A percentile compares a stretch with the other conserved stretches of the same genome.
Evolutionary conservation across 2,113 vertebrate genomes (phyloP).

Genomic region (Climacteris rufus): DNA sequence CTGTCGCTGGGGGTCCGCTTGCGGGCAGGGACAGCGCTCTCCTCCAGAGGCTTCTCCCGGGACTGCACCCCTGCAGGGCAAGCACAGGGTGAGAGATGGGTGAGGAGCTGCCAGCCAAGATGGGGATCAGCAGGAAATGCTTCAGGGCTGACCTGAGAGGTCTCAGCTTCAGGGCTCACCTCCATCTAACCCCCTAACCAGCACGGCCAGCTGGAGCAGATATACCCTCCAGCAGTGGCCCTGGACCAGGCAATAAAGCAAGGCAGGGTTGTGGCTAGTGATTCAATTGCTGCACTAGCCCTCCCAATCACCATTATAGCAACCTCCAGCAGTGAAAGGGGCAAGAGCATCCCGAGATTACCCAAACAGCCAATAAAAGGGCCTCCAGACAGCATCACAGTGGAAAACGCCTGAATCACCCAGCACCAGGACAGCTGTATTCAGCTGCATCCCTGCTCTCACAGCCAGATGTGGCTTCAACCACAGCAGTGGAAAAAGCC

Average conservation of each 20-base stretch:
- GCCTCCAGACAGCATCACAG: fast-evolving
- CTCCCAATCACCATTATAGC: not conserved
- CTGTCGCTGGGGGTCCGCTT: conserved; percentile 81
- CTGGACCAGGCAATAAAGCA: not conserved
- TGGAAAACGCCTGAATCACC: not conserved
- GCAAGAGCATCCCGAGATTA: not conserved
- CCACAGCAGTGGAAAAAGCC: conserved; percentile 45
- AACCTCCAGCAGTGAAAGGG: not conserved
- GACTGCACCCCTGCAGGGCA: conserved; percentile 80
- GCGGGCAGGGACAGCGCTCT: conserved; percentile 63
- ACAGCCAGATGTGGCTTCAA: not conserved
- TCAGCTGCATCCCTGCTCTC: not conserved
- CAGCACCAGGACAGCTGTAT: not conserved
- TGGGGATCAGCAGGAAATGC: not conserved
- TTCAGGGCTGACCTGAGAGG: not conserved
- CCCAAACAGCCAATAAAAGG: not conserved
- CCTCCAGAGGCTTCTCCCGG: conserved; percentile 72
- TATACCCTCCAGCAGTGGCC: not conserved
- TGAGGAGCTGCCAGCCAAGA: not conserved
- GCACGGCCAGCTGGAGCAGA: not conserved
- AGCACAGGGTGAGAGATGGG: not conserved
- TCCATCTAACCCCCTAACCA: not conserved
- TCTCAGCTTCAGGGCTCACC: not conserved
- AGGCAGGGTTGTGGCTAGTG: not conserved
- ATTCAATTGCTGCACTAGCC: not conserved